phyloP scores from a whole-genome alignment of 2,797 vertebrate species.

The Xyrichtys novacula region DNA sequence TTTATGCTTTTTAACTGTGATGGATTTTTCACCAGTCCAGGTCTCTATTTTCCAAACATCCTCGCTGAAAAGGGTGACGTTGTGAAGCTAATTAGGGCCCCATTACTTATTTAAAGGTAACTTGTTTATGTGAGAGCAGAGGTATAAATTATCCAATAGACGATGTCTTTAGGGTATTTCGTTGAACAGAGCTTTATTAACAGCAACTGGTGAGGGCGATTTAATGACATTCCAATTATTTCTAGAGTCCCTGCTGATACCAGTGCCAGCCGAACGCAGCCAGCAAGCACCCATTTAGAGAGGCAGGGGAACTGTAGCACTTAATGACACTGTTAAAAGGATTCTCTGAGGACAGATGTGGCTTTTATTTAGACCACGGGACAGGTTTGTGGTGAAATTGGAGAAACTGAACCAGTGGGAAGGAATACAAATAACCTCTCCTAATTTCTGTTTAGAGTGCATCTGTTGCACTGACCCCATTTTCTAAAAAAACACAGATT shows the following conservation, averaged over 20 bases:
- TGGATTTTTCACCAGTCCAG: constrained; percentile 22
- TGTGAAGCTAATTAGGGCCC: constrained; percentile 70
- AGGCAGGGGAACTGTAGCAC: constrained; percentile 59
- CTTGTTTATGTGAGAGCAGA: constrained; percentile 78
- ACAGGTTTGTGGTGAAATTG: constrained; percentile 64
- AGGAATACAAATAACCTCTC: neutral
- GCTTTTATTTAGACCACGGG: constrained; percentile 71
- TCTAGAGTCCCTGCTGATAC: constrained; percentile 60
- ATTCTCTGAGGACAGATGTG: constrained; percentile 65
- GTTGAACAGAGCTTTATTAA: constrained; percentile 77
- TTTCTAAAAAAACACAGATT: constrained; percentile 4
- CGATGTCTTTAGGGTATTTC: constrained; percentile 71
- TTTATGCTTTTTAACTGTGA: constrained; percentile 21
- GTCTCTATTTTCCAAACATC: constrained; percentile 11
- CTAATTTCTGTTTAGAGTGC: constrained; percentile 26
- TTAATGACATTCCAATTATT: constrained; percentile 81
- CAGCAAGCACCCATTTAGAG: constrained; percentile 69
- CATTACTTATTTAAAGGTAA: constrained; percentile 84
- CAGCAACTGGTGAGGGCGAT: constrained; percentile 71
- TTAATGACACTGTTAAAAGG: constrained; percentile 75
- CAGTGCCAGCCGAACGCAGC: constrained; percentile 61
- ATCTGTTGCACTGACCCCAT: neutral
- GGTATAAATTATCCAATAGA: constrained; percentile 81
- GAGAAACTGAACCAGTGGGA: constrained; percentile 42
- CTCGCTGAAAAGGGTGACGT: constrained; percentile 44